These are phyloP conservation scores for Orchesella cincta DNA, from an alignment of 1,140 invertebrate genomes.

Conservation along the genomic window DNA sequence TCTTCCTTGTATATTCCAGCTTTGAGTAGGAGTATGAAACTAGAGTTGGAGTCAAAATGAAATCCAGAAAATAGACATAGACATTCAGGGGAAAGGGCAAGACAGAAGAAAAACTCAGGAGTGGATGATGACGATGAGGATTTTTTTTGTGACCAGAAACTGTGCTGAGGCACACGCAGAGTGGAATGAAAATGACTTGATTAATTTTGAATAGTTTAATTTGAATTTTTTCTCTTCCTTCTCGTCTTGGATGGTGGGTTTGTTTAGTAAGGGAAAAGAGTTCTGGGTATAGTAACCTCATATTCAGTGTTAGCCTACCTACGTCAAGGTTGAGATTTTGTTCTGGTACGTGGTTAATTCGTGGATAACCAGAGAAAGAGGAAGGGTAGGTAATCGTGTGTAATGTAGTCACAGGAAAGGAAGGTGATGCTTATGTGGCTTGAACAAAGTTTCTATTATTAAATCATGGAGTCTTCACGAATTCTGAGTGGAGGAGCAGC, in stretches of 20 bases:
- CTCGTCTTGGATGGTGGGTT: background rate
- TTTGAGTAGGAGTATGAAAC: background rate
- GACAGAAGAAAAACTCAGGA: background rate
- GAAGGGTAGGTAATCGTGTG: background rate
- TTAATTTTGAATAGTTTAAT: conserved; percentile 24
- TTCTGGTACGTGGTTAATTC: background rate
- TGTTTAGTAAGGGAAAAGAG: background rate
- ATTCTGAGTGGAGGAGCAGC: background rate
- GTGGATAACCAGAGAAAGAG: background rate
- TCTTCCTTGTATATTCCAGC: background rate
- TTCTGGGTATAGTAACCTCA: too few species aligned
- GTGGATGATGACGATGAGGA: background rate
- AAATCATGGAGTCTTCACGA: conserved; percentile 18
- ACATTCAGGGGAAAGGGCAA: background rate
- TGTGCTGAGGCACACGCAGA: conserved; percentile 15
- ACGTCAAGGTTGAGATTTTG: background rate
- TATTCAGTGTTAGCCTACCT: too few species aligned
- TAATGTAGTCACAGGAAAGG: conserved; percentile 5
- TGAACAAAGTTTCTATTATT: conserved; percentile 7
- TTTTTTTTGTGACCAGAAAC: background rate
- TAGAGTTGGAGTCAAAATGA: background rate
- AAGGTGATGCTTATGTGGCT: conserved; percentile 18
- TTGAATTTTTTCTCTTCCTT: conserved; percentile 1
- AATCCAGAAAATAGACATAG: background rate
- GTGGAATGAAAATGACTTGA: conserved; percentile 17